Evolutionary conservation across 2,888 invertebrate genomes (phyloP), one percentile per base, ranked within the genome.

Genomic region (Byasa hedistus): DNA sequence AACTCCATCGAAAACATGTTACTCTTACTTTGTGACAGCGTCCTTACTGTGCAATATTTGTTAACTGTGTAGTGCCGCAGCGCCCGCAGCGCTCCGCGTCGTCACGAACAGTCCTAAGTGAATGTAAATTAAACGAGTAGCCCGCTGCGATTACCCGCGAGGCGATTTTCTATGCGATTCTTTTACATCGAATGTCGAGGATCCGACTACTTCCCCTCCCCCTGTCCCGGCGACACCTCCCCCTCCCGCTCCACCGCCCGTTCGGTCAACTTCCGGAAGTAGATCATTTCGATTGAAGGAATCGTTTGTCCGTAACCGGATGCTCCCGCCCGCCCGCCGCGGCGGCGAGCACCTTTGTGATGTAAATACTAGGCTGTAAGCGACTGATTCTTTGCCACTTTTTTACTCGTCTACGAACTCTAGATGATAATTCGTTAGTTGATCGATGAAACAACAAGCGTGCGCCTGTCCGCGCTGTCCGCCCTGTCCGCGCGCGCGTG

Each of bases 51-150:
- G n/a, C n/a, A n/a, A n/a, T n/a, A n/a, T n/a, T n/a, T n/a, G n/a
- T n/a, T n/a, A n/a, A n/a, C n/a, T n/a, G n/a, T n/a, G n/a, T n/a
- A n/a, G n/a, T n/a, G n/a, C n/a, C n/a, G n/a, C n/a, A n/a, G 82
- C 94, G 97, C 82, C 97, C 97, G 56, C 96, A 97, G 89, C 96
- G 96, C 83, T 97, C 96, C 91, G 97, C 97, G 79, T 97, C 95
- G 94, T 79, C 48, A 48, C 12, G 72, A 70, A 75, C 68, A 70
- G 75, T 79, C 78, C 76, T 76, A 75, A 84, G 84, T 84, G 80
- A 77, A 81, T 83, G 81, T 82, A 60, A 48, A 66, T 61, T 57
- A 44, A 57, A 61, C 52, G 66, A 64, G 64, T 68, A 70, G 68
- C 66, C 60, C 54, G 22, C 54, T 64, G 64, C 24, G 48, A n/a